Conservation (phyloP, 2,888 invertebrate genomes). For the Drosophila paranaensis region DNA sequence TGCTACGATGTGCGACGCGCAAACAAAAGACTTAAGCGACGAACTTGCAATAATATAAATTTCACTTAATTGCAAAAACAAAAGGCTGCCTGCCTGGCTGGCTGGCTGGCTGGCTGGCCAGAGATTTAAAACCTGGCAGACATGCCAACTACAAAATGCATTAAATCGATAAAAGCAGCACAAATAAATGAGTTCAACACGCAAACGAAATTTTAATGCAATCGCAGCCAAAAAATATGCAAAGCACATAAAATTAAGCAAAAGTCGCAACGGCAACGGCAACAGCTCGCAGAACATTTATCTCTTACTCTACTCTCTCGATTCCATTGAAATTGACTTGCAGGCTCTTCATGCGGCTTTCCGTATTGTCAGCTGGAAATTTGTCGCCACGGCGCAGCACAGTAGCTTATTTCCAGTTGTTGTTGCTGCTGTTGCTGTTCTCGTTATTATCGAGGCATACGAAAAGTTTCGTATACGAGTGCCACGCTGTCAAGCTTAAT, state of each 20-base stretch:
- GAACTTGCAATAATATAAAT: slow-evolving; percentile 77
- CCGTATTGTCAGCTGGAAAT: slow-evolving; percentile 49
- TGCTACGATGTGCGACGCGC: slow-evolving; percentile 66
- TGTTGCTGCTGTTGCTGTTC: slow-evolving; percentile 19
- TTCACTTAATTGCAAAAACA: slow-evolving; percentile 75
- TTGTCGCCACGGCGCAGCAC: slow-evolving; percentile 54
- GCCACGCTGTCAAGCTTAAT: slow-evolving; percentile 58
- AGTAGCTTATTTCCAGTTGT: slow-evolving; percentile 64
- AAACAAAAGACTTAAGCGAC: slow-evolving; percentile 78
- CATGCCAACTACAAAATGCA: slow-evolving; percentile 64
- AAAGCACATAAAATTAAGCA: slow-evolving; percentile 75
- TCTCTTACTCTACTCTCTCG: slow-evolving; percentile 48
- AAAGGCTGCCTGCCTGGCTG: slow-evolving; percentile 27
- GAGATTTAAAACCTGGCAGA: slow-evolving; percentile 43
- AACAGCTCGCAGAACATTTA: slow-evolving; percentile 57
- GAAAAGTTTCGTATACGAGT: slow-evolving; percentile 46
- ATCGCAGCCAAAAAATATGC: slow-evolving; percentile 55
- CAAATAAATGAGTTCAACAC: slow-evolving; percentile 77
- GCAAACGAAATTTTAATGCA: slow-evolving; percentile 72
- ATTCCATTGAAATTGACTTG: slow-evolving; percentile 58
- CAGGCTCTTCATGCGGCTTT: slow-evolving; percentile 39
- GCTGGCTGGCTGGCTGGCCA: slow-evolving; percentile 10
- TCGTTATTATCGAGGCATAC: slow-evolving; percentile 43
- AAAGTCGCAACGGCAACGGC: slow-evolving; percentile 30
- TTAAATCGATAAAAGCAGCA: slow-evolving; percentile 70